Evolutionary conservation across 2,797 vertebrate species (phyloP), one percentile per base, ranked within the genome.

Genomic region (Poeciliopsis infans): DNA sequence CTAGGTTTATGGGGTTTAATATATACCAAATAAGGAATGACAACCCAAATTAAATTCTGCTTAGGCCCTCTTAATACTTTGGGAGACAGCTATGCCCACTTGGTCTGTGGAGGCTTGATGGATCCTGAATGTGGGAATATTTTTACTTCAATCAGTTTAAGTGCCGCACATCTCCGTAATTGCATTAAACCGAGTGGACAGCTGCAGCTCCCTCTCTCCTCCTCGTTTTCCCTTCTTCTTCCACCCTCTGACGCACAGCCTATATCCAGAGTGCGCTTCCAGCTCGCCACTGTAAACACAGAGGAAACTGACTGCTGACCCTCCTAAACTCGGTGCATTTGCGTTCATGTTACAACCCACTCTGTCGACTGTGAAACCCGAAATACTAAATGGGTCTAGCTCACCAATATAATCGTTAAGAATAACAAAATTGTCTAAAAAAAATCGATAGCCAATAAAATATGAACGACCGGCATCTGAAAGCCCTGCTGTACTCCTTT

Each of bases 121-220:
- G 15, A 18, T 61, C 59, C 59, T 61, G 59, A 61, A 81, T 84
- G 87, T 87, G 89, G 85, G 88, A 89, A 88, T 89, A 83, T 84
- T 51, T 25, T 39, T 74, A 47, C 76, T 89, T 88, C 92, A 79
- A 92, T 93, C 92, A 86, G 83, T 85, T 85, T 88, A 87, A 88
- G 85, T 92, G 92, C 82, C 74, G 84, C 80, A 85, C 83, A 89
- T 91, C 79, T 85, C 77, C 31, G 77, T 87, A 86, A 94, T 92
- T 85, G 77, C 85, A 91, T 90, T 89, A 89, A 83, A 84, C 55
- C 39, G 43, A 82, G 76, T 66, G 87, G 85, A 87, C 85, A 93
- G 91, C 89, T 86, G 89, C 85, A 88, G 77, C 76, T 75, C 79
- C 73, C 79, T 20, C 74, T 51, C 76, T 28, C 12, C 55, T 68